A percentile compares a stretch with the other conserved stretches of the same genome.
Conservation (phyloP, 2,888 invertebrate species). For the Drosophila cognata region DNA sequence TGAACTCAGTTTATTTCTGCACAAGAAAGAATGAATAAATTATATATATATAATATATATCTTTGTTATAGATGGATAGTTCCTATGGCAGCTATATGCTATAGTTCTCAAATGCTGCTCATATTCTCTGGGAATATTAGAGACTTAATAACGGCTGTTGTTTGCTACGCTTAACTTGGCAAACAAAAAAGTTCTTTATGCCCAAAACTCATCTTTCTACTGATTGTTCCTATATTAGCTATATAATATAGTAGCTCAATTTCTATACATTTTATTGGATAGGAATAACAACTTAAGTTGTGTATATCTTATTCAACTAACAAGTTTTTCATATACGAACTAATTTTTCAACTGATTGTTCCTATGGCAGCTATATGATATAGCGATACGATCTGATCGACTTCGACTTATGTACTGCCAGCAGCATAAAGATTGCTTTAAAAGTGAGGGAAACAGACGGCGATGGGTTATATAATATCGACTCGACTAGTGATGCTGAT, state of each 20-base stretch:
- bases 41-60: neutral
- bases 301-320: neutral
- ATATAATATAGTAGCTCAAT: neutral
- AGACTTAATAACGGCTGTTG: too few species aligned
- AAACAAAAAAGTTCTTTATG: neutral
- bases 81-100: neutral
- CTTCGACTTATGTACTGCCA: neutral
- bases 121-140: neutral
- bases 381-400: neutral
- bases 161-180: neutral
- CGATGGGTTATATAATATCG: neutral
- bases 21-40: neutral
- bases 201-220: neutral
- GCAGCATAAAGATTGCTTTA: too few species aligned
- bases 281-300: neutral
- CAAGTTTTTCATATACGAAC: neutral
- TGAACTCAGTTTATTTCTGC: neutral
- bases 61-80: fast-evolving
- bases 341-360: neutral
- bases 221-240: neutral
- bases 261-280: neutral
- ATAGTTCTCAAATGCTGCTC: neutral
- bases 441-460: too few species aligned
- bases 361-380: neutral
- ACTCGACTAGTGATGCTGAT: neutral